Evolutionary conservation across 2,888 invertebrate genomes (phyloP).

Genomic region (Fabriciana adippe): DNA sequence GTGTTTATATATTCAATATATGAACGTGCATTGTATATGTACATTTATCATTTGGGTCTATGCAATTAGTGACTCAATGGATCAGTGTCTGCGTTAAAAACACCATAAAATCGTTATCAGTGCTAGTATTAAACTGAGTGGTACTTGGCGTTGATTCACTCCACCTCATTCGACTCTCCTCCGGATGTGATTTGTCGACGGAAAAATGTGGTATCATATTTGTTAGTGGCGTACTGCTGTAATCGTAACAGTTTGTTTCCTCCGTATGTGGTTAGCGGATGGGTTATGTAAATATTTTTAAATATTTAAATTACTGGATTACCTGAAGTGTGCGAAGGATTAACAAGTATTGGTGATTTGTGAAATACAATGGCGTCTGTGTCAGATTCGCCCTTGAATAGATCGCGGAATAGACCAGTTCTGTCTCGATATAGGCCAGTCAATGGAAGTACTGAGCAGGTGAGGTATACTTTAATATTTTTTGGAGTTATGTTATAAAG

Average conservation of each 20-base stretch:
- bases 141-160: conserved; percentile 68
- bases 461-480: conserved; percentile 45
- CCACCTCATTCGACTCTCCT: conserved; percentile 63
- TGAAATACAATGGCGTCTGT: conserved; percentile 61
- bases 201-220: conserved; percentile 77
- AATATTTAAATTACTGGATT: conserved; percentile 30
- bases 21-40: neutral
- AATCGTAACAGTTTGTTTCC: conserved; percentile 74
- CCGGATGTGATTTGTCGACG: conserved; percentile 81
- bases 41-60: conserved; percentile 23
- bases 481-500: neutral
- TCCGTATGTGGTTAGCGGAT: conserved; percentile 61
- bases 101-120: conserved; percentile 62
- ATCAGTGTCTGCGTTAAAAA: conserved; percentile 50
- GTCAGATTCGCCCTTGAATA: conserved; percentile 68
- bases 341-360: conserved; percentile 34
- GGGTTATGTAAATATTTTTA: conserved; percentile 46
- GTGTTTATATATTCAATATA: conserved; percentile 19
- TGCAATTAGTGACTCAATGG: conserved; percentile 39
- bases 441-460: conserved; percentile 60
- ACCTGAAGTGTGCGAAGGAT: conserved; percentile 28
- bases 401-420: conserved; percentile 71
- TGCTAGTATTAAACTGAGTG: conserved; percentile 54
- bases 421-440: conserved; percentile 70
- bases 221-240: conserved; percentile 63